Evolutionary conservation across 2,888 invertebrate species (phyloP), one percentile per base, ranked within the genome.

Genomic region (Pedicia rivosa): DNA sequence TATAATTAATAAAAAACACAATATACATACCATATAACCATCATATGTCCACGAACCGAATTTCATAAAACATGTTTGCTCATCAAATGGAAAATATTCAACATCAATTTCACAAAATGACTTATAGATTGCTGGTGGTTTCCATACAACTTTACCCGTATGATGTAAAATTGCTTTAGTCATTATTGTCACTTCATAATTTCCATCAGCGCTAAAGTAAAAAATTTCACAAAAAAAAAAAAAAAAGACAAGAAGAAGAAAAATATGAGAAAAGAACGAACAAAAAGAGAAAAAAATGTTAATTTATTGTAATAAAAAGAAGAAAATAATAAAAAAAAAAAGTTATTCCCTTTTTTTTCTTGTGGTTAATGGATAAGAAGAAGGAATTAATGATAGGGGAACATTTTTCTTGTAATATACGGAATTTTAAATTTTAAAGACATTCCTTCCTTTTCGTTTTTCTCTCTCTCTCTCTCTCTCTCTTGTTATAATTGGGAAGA

Each of bases 101-200:
- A 91, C 90, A 63, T 90, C 84, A 52, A 90, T 90, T 66, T 90
- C 88, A 56, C 90, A 91, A 63, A 88, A 90, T 50, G 92, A 92
- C 68, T 95, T 95, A 71, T 94, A 95, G 64, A 97, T 94, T 55
- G 94, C 95, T 13, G 97, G 97, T 26, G 95, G 95, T 60, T 94
- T 94, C 94, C 94, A 94, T 35, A 82, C 75, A 45, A 95, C 91
- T 62, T 81, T 84, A 16, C 94, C 94, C 47, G 84, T 83, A 62
- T 86, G 82, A 57, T 90, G 83, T 39, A 94, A 73, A 51, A 90
- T 88, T 46, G 92, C 94, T 66, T 94, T 95, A 47, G 94, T 95
- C 87, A 92, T 88, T 62, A 94, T 86, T 51, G 92, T 94, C 57
- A 94, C 90, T 66, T 91, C 91, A 67, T 94, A 95, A 68, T 92